Evolutionary conservation across 2,797 vertebrate species (phyloP).

Genomic region (Threskiornis aethiopicus): DNA sequence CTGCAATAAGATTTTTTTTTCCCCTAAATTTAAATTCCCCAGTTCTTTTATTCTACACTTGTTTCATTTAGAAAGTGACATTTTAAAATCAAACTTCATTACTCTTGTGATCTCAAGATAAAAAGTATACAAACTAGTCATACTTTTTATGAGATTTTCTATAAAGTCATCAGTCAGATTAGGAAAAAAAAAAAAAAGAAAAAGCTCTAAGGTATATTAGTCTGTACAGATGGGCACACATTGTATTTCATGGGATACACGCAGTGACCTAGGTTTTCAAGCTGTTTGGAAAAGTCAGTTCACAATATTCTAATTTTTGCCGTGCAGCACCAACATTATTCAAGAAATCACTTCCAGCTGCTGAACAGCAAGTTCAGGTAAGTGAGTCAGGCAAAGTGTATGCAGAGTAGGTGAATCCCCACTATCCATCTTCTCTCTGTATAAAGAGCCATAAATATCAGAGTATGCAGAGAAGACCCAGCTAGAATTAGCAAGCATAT

Average conservation of each 20-base stretch:
- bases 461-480: not conserved
- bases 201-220: not conserved
- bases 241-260: not conserved
- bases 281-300: not conserved
- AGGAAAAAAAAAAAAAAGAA: not conserved
- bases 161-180: not conserved
- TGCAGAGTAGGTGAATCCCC: too few relatives aligned
- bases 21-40: not conserved
- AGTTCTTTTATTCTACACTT: not conserved
- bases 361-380: not conserved
- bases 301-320: not conserved
- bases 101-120: not conserved
- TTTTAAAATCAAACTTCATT: not conserved
- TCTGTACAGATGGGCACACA: not conserved
- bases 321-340: fast-evolving
- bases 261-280: not conserved
- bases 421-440: not conserved
- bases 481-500: too few relatives aligned
- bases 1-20: not conserved
- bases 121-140: not conserved
- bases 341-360: not conserved
- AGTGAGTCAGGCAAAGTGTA: fast-evolving
- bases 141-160: not conserved
- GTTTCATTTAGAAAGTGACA: not conserved
- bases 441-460: not conserved